Evolutionary conservation across 2,888 invertebrate species (phyloP).

Genomic region (Panorpa germanica): DNA sequence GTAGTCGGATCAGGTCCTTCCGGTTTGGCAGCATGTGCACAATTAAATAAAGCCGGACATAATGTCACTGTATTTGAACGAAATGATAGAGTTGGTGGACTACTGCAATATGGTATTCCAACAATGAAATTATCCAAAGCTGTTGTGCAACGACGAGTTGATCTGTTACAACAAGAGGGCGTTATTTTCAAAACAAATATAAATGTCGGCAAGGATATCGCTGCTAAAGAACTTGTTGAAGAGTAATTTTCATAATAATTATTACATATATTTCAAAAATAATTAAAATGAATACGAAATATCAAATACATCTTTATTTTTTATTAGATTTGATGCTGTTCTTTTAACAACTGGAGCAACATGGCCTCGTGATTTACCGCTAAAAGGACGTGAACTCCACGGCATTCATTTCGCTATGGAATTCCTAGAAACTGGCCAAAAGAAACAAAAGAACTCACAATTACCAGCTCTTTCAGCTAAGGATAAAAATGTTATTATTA

Average conservation of each 20-base stretch:
- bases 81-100: constrained; percentile 87
- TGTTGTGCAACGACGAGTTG: constrained; percentile 76
- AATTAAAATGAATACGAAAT: constrained; percentile 1
- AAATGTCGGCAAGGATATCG: constrained; percentile 81
- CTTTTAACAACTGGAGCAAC: constrained; percentile 88
- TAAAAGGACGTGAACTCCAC: constrained; percentile 69
- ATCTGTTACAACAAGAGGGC: constrained; percentile 76
- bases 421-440: constrained; percentile 93
- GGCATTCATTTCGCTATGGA: constrained; percentile 98
- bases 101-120: constrained; percentile 95
- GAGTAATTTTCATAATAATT: constrained; percentile 27
- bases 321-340: constrained; percentile 60
- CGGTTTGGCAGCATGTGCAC: constrained; percentile 89
- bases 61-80: constrained; percentile 92
- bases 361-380: constrained; percentile 82
- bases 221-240: constrained; percentile 45
- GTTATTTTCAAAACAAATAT: constrained; percentile 74
- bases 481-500: constrained; percentile 86
- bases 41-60: constrained; percentile 89
- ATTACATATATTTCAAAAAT: constrained; percentile 4
- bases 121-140: constrained; percentile 96
- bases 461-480: constrained; percentile 55
- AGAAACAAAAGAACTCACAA: constrained; percentile 63
- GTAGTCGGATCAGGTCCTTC: constrained; percentile 91
- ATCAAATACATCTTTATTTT: constrained; percentile 4